Conservation (phyloP, 2,888 invertebrate species). For the Caenorhabditis sp. region DNA sequence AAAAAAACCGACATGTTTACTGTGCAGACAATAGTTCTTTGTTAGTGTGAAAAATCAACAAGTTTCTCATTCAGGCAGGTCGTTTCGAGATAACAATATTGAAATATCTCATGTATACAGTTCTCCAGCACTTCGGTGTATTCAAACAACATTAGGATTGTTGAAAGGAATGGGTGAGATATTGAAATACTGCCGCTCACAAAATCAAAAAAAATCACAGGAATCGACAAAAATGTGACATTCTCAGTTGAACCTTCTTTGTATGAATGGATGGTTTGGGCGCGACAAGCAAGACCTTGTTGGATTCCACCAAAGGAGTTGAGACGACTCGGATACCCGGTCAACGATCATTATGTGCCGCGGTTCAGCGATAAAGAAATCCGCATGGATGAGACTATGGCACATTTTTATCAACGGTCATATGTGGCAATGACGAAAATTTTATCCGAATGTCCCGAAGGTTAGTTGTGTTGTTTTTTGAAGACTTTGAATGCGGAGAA, state of each 20-base stretch:
- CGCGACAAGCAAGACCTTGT: constrained; percentile 80
- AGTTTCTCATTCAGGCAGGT: constrained; percentile 77
- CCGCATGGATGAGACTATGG: constrained; percentile 75
- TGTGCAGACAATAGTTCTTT: no score
- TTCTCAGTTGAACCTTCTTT: constrained; percentile 87
- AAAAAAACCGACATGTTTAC: no score
- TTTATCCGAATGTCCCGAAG: constrained; percentile 27
- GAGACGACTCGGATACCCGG: constrained; percentile 73
- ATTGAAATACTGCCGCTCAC: background rate
- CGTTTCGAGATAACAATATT: constrained; percentile 79
- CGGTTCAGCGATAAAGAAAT: constrained; percentile 73
- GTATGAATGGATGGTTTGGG: constrained; percentile 93
- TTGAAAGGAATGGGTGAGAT: constrained; percentile 73
- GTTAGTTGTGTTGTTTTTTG: constrained; percentile 1
- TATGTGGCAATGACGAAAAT: constrained; percentile 31
- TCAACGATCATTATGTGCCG: constrained; percentile 80
- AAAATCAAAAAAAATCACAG: constrained; percentile 9
- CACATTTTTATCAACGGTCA: constrained; percentile 43
- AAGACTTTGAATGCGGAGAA: background rate
- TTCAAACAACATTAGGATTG: constrained; percentile 81
- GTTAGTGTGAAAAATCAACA: no score
- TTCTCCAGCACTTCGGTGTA: constrained; percentile 88
- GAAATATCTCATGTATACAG: constrained; percentile 82
- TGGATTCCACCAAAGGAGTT: constrained; percentile 78
- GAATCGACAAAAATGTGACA: constrained; percentile 73